Evolutionary conservation across 1,140 invertebrate species (phyloP).

Genomic region (Leptinotarsa lineolata): DNA sequence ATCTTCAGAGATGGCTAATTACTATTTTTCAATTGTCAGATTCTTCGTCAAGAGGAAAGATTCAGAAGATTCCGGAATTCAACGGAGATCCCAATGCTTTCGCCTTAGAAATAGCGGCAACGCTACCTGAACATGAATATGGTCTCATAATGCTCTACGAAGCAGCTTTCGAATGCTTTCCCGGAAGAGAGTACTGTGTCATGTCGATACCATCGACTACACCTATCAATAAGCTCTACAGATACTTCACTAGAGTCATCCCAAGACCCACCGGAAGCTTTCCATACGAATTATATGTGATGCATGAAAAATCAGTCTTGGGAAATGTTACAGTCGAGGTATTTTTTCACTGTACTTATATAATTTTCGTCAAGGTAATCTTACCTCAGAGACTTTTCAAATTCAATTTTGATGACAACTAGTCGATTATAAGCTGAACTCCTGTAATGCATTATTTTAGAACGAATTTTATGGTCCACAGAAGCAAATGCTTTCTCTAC

Average conservation of each 20-base stretch:
- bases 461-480: too few relatives aligned
- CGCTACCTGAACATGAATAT: constrained; percentile 66
- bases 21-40: not conserved
- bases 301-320: constrained; percentile 63
- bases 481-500: too few relatives aligned
- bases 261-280: constrained; percentile 61
- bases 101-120: constrained; percentile 68
- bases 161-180: constrained; percentile 69
- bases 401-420: too few relatives aligned
- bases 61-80: constrained; percentile 34
- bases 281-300: constrained; percentile 66
- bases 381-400: too few relatives aligned
- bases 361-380: too few relatives aligned
- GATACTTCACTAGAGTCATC: constrained; percentile 55
- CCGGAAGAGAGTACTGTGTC: constrained; percentile 68
- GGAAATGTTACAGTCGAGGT: constrained; percentile 28
- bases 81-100: constrained; percentile 63
- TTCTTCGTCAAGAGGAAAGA: constrained; percentile 5
- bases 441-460: too few relatives aligned
- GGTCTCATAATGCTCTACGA: constrained; percentile 59
- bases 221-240: constrained; percentile 9
- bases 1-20: too few relatives aligned
- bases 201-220: constrained; percentile 64
- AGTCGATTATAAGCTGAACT: too few relatives aligned
- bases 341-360: not conserved